Percentiles rank a stretch among this genome's conserved stretches.
phyloP scores from a whole-genome alignment of 2,888 invertebrate genomes.

The Meganola albula region DNA sequence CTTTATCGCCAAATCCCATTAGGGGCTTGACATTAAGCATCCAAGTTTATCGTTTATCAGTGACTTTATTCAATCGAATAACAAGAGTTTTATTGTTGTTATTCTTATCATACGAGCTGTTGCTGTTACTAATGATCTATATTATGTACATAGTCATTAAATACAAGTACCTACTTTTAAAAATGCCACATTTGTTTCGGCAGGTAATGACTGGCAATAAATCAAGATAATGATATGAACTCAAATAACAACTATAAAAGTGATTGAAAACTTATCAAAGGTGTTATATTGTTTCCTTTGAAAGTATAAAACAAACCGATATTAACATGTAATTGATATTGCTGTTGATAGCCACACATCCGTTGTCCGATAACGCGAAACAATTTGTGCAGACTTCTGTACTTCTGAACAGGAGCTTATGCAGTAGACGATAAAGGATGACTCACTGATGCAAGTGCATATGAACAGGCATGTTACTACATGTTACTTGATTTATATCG shows the following conservation, averaged over 20 bases:
- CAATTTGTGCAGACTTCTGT: slow-evolving; percentile 37
- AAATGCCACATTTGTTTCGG: too few species aligned
- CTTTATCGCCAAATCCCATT: slow-evolving; percentile 66
- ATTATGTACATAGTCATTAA: too few species aligned
- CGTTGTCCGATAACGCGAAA: slow-evolving; percentile 58
- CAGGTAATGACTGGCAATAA: slow-evolving; percentile 27
- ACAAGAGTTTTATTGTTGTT: slow-evolving; percentile 36
- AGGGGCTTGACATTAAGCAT: slow-evolving; percentile 42
- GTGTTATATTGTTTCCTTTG: slow-evolving; percentile 6
- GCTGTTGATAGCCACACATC: slow-evolving; percentile 46
- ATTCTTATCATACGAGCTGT: too few species aligned
- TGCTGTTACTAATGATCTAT: too few species aligned
- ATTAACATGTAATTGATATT: slow-evolving; percentile 39
- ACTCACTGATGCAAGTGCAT: slow-evolving; percentile 50
- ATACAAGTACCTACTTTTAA: too few species aligned
- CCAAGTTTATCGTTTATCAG: slow-evolving; percentile 54
- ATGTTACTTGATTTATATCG: too few species aligned
- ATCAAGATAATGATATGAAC: slow-evolving; percentile 17
- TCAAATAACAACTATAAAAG: slow-evolving; percentile 14
- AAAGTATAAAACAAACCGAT: slow-evolving; percentile 12
- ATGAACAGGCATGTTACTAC: too few species aligned
- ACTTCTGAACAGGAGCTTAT: slow-evolving; percentile 41
- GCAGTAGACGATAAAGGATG: slow-evolving; percentile 60
- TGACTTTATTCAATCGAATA: slow-evolving; percentile 37
- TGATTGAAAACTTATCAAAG: slow-evolving; percentile 7